A percentile compares a stretch with the other conserved stretches of the same genome.
Conservation (phyloP, 2,797 vertebrate species). For the Anguilla obscura region DNA sequence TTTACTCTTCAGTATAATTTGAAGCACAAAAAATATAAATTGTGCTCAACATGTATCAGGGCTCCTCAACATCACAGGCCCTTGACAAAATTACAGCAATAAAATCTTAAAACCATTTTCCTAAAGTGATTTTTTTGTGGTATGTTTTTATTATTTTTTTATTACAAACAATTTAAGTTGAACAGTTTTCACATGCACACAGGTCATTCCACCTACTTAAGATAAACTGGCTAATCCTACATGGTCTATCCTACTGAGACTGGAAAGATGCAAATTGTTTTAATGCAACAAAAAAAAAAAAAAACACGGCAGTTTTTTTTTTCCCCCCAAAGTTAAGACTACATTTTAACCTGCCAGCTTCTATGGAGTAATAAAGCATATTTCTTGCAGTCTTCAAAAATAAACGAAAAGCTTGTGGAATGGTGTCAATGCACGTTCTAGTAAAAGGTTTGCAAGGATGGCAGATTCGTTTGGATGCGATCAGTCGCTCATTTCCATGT, state of each 20-base stretch:
- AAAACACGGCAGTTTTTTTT: conserved; percentile 5
- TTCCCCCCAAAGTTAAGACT: conserved; percentile 60
- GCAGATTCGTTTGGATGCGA: conserved; percentile 35
- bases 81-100: conserved; percentile 58
- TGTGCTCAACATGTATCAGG: conserved; percentile 17
- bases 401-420: conserved; percentile 67
- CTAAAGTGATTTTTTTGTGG: conserved; percentile 39
- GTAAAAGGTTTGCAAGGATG: conserved; percentile 38
- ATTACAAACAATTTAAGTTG: conserved; percentile 54
- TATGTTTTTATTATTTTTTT: conserved; percentile 32
- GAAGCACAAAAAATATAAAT: conserved; percentile 30
- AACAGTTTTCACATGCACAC: conserved; percentile 37
- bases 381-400: conserved; percentile 53
- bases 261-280: conserved; percentile 38
- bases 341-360: conserved; percentile 46
- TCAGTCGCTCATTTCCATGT: conserved; percentile 99
- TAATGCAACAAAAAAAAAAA: conserved; percentile 47
- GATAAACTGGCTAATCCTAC: conserved; percentile 43
- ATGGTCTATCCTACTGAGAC: conserved; percentile 41
- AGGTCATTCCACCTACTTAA: conserved; percentile 40
- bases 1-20: conserved; percentile 44
- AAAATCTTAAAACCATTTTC: conserved; percentile 55
- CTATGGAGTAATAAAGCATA: conserved; percentile 57
- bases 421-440: conserved; percentile 60
- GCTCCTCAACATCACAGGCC: conserved; percentile 34